These are phyloP conservation scores for Passer domesticus DNA, from an alignment of 2,113 vertebrate species.

Conservation along the genomic window DNA sequence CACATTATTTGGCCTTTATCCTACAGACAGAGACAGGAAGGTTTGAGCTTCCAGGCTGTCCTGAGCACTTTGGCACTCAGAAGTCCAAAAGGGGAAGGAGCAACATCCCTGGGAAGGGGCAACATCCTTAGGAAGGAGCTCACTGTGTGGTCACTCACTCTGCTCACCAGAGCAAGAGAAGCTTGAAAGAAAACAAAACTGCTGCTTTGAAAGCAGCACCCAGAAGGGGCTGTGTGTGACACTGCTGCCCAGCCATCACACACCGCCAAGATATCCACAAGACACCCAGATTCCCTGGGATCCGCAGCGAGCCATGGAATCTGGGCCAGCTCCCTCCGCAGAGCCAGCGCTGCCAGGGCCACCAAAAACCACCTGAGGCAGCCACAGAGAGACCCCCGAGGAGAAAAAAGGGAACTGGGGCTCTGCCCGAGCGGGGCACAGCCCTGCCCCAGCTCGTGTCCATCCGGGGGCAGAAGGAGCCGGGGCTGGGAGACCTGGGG, in stretches of 20 bases:
- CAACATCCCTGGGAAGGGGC: not conserved
- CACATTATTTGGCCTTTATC: not conserved
- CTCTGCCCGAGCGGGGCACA: not conserved
- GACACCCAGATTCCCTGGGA: not conserved
- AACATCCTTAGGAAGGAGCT: not conserved
- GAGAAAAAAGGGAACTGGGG: fast-evolving
- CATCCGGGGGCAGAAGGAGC: not conserved
- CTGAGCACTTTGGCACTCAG: not conserved
- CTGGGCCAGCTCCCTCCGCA: not conserved
- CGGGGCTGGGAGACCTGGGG: fast-evolving
- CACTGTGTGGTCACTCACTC: fast-evolving
- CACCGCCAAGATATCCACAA: not conserved
- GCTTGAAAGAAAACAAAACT: not conserved
- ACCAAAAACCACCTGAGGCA: not conserved
- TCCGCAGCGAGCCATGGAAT: fast-evolving
- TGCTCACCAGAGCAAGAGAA: not conserved
- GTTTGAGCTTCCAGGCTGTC: not conserved
- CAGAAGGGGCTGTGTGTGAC: not conserved
- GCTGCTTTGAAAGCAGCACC: not conserved
- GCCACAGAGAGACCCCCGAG: not conserved
- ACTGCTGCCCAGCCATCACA: not conserved
- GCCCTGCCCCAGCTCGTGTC: not conserved
- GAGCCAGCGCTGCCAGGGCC: not conserved
- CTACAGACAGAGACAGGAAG: not conserved
- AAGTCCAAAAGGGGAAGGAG: not conserved